A percentile compares a stretch with the other conserved stretches of the same genome.
phyloP scores from a whole-genome alignment of 2,113 vertebrate species.

The Lichenostomus cassidix region DNA sequence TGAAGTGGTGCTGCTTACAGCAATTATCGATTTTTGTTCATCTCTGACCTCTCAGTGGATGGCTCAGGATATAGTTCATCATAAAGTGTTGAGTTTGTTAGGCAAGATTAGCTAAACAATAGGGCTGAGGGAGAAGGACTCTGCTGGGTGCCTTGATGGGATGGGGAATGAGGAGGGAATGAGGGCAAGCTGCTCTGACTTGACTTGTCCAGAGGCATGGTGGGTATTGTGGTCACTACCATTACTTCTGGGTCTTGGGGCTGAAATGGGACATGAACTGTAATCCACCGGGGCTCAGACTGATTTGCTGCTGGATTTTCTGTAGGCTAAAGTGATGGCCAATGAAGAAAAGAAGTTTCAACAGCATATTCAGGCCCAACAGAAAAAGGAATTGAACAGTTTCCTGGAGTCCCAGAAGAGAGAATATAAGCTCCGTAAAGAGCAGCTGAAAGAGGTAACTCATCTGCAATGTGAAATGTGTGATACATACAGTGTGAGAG shows the following conservation, averaged over 20 bases:
- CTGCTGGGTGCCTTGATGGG: neutral
- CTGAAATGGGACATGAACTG: neutral
- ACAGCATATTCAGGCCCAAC: conserved; percentile 96
- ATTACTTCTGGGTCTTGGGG: neutral
- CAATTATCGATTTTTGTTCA: neutral
- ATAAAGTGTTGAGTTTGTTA: neutral
- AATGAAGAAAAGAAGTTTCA: conserved; percentile 99
- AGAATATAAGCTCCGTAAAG: conserved; percentile 97
- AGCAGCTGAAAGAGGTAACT: conserved; percentile 94
- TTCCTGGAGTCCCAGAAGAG: conserved; percentile 97
- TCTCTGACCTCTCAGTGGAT: neutral
- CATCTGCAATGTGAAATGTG: neutral
- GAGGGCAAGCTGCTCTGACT: neutral
- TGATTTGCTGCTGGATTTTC: conserved; percentile 1
- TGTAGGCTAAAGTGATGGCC: conserved; percentile 91
- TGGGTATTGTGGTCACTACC: neutral
- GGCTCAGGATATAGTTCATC: neutral
- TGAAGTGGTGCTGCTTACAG: neutral
- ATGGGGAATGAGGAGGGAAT: neutral
- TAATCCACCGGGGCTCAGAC: neutral
- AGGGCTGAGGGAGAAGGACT: neutral
- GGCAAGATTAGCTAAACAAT: neutral
- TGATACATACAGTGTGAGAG: neutral
- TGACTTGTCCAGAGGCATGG: fast-evolving
- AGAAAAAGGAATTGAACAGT: conserved; percentile 96